These are phyloP conservation scores for Gadopsis bispinosus DNA, from an alignment of 2,797 vertebrate species.

Conservation along the genomic window DNA sequence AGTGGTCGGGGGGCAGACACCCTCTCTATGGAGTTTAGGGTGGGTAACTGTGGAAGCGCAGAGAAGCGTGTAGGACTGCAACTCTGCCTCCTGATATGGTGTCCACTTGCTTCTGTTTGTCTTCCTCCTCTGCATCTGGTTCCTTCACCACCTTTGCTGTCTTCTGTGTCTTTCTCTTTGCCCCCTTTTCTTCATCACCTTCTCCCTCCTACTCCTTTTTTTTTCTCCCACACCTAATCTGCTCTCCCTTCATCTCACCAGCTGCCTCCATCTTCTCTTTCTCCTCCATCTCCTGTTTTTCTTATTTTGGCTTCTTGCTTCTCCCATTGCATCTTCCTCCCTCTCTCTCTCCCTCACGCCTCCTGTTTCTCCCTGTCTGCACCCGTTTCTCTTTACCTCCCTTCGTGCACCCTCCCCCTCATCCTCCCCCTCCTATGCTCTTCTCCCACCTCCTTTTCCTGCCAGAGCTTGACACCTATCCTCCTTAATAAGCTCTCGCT, in stretches of 20 bases:
- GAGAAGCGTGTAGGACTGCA: too few species aligned
- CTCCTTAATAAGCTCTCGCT: conserved; percentile 77
- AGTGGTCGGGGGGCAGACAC: too few species aligned
- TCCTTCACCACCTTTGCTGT: conserved; percentile 13
- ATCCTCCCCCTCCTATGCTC: conserved; percentile 36
- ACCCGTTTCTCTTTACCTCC: conserved; percentile 22
- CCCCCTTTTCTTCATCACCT: conserved; percentile 7
- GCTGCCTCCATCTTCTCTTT: conserved; percentile 36
- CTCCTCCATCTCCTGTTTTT: conserved; percentile 22
- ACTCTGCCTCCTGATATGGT: too few species aligned
- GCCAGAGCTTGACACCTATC: conserved; percentile 79
- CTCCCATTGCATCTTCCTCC: conserved; percentile 1
- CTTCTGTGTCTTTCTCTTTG: conserved; percentile 12
- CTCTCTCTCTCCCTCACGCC: neutral
- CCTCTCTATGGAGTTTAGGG: too few species aligned
- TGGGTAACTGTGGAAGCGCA: too few species aligned
- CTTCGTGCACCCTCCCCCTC: conserved; percentile 30
- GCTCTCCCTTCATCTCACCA: conserved; percentile 31
- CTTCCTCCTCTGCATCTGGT: conserved; percentile 32
- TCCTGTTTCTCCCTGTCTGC: conserved; percentile 28
- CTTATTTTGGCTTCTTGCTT: neutral
- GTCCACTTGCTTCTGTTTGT: conserved; percentile 30
- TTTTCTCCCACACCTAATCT: conserved; percentile 29
- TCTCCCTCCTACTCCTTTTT: conserved; percentile 8
- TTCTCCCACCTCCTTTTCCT: conserved; percentile 71